Evolutionary conservation across 2,888 invertebrate species (phyloP), one percentile per base, ranked within the genome.

Genomic region (Eledona agricola): DNA sequence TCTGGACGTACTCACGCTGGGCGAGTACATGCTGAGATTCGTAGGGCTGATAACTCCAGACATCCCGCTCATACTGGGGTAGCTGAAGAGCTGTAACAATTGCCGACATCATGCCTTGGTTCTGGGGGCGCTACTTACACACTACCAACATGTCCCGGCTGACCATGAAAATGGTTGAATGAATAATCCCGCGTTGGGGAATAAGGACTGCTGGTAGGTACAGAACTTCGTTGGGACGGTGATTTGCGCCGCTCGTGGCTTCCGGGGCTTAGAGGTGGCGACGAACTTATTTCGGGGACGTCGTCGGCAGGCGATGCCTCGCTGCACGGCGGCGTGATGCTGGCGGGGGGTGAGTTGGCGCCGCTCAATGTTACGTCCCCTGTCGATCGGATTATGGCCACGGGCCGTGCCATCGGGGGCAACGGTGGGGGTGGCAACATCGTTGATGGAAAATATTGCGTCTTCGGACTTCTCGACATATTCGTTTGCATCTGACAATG

Each of bases 341-440:
- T 82, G 4, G 83, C 80, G 11, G 86, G 84, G 3, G 87, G 84
- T 37, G 86, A 83, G 58, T 81, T 82, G 15, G 83, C 79, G 63
- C 82, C 81, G 54, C 82, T 79, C 58, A 85, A 79, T 35, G 79
- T 78, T 35, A 83, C 75, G 62, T 83, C 83, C 34, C 81, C 79
- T 66, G 94, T 93, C 46, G 95, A 95, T 66, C 95, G 84, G 69
- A 96, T 93, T 70, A 97, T 95, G 57, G 96, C 95, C 15, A 96
- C 96, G 0, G 96, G 96, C 59, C 96, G 82, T 1, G 96, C 96
- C 92, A 96, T 94, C 9, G 96, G 96, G 3, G 96, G 95, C 17
- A 96, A 84, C 1, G 96, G 96, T 3, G 95, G 93, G 13, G 96
- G 96, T 3, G 96, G 96, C 72, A 96, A 81, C 91, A 96, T 96